Conservation (phyloP, 2,797 vertebrate genomes). For the Acipenser oxyrinchus region DNA sequence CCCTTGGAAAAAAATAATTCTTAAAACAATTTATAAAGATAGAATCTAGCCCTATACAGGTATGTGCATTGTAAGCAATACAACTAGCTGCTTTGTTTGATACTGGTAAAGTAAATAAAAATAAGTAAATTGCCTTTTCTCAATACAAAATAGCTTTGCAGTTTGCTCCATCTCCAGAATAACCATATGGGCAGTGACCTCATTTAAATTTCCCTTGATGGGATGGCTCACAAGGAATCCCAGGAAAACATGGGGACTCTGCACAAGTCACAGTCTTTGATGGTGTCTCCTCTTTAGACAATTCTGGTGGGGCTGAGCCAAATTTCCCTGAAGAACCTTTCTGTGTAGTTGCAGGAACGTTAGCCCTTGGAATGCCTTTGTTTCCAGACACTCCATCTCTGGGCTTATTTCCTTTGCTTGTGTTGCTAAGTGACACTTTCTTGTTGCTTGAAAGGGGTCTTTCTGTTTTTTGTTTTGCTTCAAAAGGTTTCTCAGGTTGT, state of each 20-base stretch:
- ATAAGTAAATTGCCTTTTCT: neutral
- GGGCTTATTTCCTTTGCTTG: conserved; percentile 22
- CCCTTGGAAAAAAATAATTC: too few species aligned
- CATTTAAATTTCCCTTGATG: conserved; percentile 54
- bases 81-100: conserved; percentile 1
- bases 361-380: conserved; percentile 25
- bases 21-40: too few species aligned
- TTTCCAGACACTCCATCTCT: conserved; percentile 15
- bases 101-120: neutral
- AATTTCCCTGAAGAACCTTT: conserved; percentile 24
- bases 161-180: conserved; percentile 65
- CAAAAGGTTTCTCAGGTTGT: conserved; percentile 26
- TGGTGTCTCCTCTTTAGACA: conserved; percentile 21
- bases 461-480: conserved; percentile 30
- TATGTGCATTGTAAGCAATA: conserved; percentile 34
- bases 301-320: conserved; percentile 31
- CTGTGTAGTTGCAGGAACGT: conserved; percentile 25
- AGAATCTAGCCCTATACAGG: neutral
- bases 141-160: conserved; percentile 63
- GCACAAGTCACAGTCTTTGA: conserved; percentile 46
- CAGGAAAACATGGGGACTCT: conserved; percentile 66
- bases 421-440: conserved; percentile 19
- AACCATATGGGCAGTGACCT: conserved; percentile 67
- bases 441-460: conserved; percentile 16
- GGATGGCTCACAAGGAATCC: conserved; percentile 61